These are phyloP conservation scores for Tyrophagus putrescentiae DNA, from an alignment of 1,140 invertebrate genomes.

Conservation along the genomic window DNA sequence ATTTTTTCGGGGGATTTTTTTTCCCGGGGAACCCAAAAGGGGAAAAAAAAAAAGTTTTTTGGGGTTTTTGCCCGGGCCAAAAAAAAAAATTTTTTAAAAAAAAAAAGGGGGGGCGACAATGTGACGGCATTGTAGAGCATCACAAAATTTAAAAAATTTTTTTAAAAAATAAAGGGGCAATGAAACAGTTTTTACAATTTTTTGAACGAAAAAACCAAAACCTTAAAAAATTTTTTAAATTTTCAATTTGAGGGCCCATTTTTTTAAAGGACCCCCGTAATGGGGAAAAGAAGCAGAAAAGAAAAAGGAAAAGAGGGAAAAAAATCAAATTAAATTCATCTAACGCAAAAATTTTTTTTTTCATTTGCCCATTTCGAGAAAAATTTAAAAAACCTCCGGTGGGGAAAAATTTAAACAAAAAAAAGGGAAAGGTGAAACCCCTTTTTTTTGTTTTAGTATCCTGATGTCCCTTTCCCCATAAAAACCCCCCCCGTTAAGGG, in stretches of 20 bases:
- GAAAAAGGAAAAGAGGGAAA: not conserved
- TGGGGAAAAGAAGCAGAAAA: not conserved
- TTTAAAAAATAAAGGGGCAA: not conserved
- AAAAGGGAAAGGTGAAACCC: too few relatives aligned
- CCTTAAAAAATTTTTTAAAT: too few relatives aligned
- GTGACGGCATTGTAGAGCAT: not conserved
- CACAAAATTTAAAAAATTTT: not conserved
- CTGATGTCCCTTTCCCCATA: too few relatives aligned
- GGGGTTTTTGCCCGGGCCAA: not conserved
- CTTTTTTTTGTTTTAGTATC: too few relatives aligned
- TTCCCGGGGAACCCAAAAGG: conserved; percentile 22
- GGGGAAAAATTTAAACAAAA: too few relatives aligned
- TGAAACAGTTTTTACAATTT: not conserved
- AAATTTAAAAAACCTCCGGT: too few relatives aligned
- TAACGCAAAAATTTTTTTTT: too few relatives aligned
- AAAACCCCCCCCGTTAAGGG: too few relatives aligned
- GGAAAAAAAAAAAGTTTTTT: not conserved
- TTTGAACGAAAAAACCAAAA: not conserved
- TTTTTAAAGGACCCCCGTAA: not conserved
- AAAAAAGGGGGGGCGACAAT: not conserved
- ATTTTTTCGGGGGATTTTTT: conserved; percentile 23
- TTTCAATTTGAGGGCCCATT: not conserved
- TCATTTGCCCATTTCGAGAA: too few relatives aligned
- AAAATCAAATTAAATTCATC: not conserved
- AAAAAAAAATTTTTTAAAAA: not conserved